phyloP scores from a whole-genome alignment of 2,113 vertebrate species.

The Oceanites oceanicus region DNA sequence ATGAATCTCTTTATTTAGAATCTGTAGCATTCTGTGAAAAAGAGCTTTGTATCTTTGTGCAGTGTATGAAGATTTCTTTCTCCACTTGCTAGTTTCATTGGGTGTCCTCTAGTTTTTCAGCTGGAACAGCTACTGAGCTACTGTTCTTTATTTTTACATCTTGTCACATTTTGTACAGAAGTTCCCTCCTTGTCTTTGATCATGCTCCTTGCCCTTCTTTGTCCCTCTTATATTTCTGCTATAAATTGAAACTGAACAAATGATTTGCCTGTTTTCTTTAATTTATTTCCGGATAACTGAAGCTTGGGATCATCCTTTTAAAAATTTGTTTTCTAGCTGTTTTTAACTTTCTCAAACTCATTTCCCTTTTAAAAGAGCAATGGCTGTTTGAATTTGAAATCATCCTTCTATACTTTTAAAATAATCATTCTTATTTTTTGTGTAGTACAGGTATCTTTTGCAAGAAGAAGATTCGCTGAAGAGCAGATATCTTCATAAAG shows the following conservation, averaged over 20 bases:
- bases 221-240: background rate
- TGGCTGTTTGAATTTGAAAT: background rate
- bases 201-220: background rate
- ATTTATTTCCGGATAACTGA: background rate
- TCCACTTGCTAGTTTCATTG: background rate
- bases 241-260: background rate
- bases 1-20: background rate
- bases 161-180: background rate
- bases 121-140: background rate
- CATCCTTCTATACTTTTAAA: background rate
- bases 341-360: background rate
- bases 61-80: background rate
- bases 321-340: background rate
- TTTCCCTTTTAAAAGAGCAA: background rate
- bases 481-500: background rate
- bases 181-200: background rate
- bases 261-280: background rate
- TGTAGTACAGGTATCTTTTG: background rate
- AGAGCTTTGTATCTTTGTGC: background rate
- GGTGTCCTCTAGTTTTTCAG: background rate
- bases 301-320: background rate
- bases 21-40: background rate
- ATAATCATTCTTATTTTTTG: background rate
- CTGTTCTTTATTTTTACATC: background rate
- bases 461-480: background rate